phyloP scores from a whole-genome alignment of 1,140 invertebrate species.

The Bursaphelenchus mucronatus region DNA sequence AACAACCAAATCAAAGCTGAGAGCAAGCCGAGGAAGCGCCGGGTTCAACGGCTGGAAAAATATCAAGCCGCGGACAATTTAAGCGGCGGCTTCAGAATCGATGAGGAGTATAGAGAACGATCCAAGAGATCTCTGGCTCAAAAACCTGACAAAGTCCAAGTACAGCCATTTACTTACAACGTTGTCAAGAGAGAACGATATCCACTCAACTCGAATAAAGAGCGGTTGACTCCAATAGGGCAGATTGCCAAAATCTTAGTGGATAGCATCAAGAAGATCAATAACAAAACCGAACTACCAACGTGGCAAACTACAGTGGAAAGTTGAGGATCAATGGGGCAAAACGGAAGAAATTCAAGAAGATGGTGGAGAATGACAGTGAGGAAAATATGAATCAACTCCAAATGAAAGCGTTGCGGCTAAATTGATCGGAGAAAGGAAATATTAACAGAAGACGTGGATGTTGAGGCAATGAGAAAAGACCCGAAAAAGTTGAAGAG shows the following conservation, averaged over 20 bases:
- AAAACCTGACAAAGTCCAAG: too few relatives aligned
- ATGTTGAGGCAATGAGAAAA: neutral
- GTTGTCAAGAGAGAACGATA: neutral
- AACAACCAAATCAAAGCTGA: constrained; percentile 1
- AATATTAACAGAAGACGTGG: neutral
- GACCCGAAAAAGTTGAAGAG: neutral
- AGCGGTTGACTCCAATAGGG: constrained; percentile 8
- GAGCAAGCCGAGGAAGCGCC: too few relatives aligned
- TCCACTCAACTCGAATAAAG: neutral
- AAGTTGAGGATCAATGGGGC: constrained; percentile 8
- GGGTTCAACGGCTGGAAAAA: too few relatives aligned
- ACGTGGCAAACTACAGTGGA: constrained; percentile 44
- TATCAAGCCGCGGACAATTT: too few relatives aligned
- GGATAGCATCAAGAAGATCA: neutral
- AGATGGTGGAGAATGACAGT: constrained; percentile 33
- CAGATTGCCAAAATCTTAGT: constrained; percentile 13
- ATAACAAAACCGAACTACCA: constrained; percentile 10
- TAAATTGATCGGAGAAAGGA: neutral
- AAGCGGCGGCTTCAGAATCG: too few relatives aligned
- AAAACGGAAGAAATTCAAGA: constrained; percentile 31
- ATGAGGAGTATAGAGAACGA: too few relatives aligned
- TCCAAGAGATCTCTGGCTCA: too few relatives aligned
- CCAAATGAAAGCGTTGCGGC: constrained; percentile 29
- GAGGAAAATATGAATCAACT: constrained; percentile 41
- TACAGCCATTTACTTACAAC: too few relatives aligned